Conservation (phyloP, 2,888 invertebrate genomes). For the Portevinia maculata region DNA sequence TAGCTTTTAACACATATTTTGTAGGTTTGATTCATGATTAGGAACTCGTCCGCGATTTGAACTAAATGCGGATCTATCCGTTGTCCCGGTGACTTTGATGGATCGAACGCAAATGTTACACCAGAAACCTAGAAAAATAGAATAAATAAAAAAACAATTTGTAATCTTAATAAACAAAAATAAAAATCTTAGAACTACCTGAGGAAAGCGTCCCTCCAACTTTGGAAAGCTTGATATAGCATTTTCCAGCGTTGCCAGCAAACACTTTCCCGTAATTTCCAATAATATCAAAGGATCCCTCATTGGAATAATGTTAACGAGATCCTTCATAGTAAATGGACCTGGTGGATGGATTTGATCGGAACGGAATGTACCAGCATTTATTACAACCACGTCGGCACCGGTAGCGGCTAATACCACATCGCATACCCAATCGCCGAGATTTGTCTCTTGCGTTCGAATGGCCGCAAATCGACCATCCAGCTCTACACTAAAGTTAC, state of each 20-base stretch:
- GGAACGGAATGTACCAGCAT: constrained; percentile 86
- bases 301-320: constrained; percentile 93
- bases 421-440: constrained; percentile 93
- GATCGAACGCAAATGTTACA: constrained; percentile 90
- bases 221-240: constrained; percentile 93
- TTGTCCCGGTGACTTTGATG: constrained; percentile 87
- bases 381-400: constrained; percentile 92
- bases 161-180: too few species aligned
- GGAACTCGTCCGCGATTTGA: constrained; percentile 92
- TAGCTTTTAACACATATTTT: constrained; percentile 92
- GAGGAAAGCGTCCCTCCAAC: constrained; percentile 94
- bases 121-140: constrained; percentile 86
- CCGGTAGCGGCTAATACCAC: constrained; percentile 92
- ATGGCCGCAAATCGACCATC: constrained; percentile 93
- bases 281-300: constrained; percentile 92
- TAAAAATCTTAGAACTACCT: too few species aligned
- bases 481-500: constrained; percentile 92
- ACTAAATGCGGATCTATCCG: constrained; percentile 89
- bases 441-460: constrained; percentile 92
- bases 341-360: constrained; percentile 89
- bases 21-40: constrained; percentile 89
- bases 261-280: constrained; percentile 87
- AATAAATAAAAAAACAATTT: neutral
- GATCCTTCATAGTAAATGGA: constrained; percentile 92
- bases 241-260: constrained; percentile 91